Evolutionary conservation across 2,888 invertebrate genomes (phyloP), one percentile per base, ranked within the genome.

Genomic region (Andrena marginata): DNA sequence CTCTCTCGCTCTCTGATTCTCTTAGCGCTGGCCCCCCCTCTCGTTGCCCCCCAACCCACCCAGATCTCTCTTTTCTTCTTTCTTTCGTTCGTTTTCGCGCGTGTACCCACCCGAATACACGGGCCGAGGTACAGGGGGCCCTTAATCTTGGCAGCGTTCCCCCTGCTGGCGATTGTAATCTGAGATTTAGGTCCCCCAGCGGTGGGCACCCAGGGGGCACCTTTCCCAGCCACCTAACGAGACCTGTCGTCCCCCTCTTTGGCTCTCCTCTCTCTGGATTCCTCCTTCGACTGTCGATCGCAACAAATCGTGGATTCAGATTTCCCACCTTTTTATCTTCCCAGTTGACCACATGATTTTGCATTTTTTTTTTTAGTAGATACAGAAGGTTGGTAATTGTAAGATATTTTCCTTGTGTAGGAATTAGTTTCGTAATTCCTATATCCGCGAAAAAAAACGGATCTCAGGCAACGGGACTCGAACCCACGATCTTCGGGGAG

Each of bases 81-180:
- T 68, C 54, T 60, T 42, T 54, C 71, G 56, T 74, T 72, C 33
- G 49, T 68, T 56, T 71, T 77, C 65, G 49, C 77, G 56, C 72
- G 42, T 74, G 77, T 75, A 73, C 48, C 62, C 35, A 20, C 49
- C 23, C 49, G 26, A 77, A 73, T 76, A 75, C 71, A 74, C 77
- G 80, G 65, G 59, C 65, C 82, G 42, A 71, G 56, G 80, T 64
- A 65, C 84, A 62, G 77, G 65, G 8, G 91, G 84, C 87, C 90
- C 91, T 92, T 89, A 90, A 92, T 92, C 92, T 92, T 90, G 85
- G 85, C 90, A 88, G 89, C 86, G 89, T 89, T 87, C 89, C 88
- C 88, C 86, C 83, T 60, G 87, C 74, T 20, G 62, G 80, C 92
- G 92, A 92, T 92, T 89, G 91, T 92, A 92, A 92, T 92, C 92